Conservation (phyloP, 2,888 invertebrate genomes). For the Leucania comma region DNA sequence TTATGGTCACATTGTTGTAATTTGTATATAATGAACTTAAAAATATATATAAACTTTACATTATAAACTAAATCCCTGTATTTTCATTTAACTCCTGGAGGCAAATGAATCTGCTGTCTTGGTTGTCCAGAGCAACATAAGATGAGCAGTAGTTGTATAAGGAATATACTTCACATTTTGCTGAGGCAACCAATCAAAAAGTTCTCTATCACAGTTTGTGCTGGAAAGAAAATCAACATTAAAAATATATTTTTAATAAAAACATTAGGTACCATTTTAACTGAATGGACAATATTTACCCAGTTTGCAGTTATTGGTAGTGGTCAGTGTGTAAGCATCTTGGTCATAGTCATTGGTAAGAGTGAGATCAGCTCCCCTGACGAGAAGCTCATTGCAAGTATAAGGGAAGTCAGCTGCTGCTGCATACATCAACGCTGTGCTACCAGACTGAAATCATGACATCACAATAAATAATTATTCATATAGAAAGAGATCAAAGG, state of each 20-base stretch:
- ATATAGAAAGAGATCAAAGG: background rate
- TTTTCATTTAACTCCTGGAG: slow-evolving; percentile 86
- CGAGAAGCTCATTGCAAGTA: slow-evolving; percentile 95
- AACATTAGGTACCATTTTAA: background rate
- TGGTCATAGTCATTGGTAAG: slow-evolving; percentile 95
- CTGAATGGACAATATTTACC: slow-evolving; percentile 72
- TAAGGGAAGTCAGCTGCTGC: slow-evolving; percentile 97
- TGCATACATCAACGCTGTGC: slow-evolving; percentile 97
- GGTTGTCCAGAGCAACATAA: slow-evolving; percentile 84
- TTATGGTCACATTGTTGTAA: slow-evolving; percentile 81
- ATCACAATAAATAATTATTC: slow-evolving; percentile 9
- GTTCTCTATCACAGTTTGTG: slow-evolving; percentile 95
- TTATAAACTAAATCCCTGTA: slow-evolving; percentile 91
- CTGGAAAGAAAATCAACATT: slow-evolving; percentile 85
- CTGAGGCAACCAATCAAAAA: slow-evolving; percentile 91
- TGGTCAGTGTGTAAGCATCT: slow-evolving; percentile 96
- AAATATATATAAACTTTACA: slow-evolving; percentile 87
- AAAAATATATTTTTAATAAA: background rate
- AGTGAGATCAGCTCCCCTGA: slow-evolving; percentile 95
- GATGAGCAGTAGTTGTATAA: slow-evolving; percentile 70
- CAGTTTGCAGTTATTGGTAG: slow-evolving; percentile 90
- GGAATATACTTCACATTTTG: slow-evolving; percentile 82
- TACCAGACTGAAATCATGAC: slow-evolving; percentile 92
- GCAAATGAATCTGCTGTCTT: slow-evolving; percentile 85
- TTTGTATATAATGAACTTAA: slow-evolving; percentile 87